Evolutionary conservation across 1,140 invertebrate genomes (phyloP), one percentile per base, ranked within the genome.

Genomic region (Drosophila kikkawai): DNA sequence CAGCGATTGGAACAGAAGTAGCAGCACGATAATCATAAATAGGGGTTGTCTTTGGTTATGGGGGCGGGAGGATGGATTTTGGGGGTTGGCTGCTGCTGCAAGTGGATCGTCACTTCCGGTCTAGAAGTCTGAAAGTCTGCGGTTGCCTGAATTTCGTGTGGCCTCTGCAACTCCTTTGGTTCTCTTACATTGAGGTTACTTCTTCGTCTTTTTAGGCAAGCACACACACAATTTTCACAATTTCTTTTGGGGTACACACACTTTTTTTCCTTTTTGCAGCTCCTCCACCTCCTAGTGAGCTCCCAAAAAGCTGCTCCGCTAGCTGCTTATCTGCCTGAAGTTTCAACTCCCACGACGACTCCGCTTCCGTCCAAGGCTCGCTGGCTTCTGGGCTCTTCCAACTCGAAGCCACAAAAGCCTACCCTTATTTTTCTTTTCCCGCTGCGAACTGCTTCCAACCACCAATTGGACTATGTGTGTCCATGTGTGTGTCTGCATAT

Each of bases 21-120:
- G 75, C 78, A 93, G 66, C 48, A 93, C 91, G 88, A 93, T 91
- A 92, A 93, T 91, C 91, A 92, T 92, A 85, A 68, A 70, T 88
- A 81, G 80, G 75, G 67, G 77, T 75, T 75, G 66, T 29, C 19
- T 70, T 48, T 55, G 48, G 13, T 39, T 22, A n/a, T 45, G 22
- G 9, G 60, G 47, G 15, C 22, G 47, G 29, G 6, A 29, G 15
- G 6, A 34, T 11, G 60, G 36, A 41, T 56, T 47, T 50, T 68
- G 50, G 79, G 73, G 67, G 68, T 85, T 70, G 76, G 41, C 55
- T 39, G 41, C 44, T 65, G 22, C 32, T 64, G 26, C 17, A 22
- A 57, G 36, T n/a, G 22, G 29, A 41, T 69, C 29, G 34, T 42
- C 51, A 48, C 69, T 59, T 73, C 67, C 67, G 45, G 67, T 32